Evolutionary conservation across 2,113 vertebrate genomes (phyloP).

Genomic region (Crotalus helleri): DNA sequence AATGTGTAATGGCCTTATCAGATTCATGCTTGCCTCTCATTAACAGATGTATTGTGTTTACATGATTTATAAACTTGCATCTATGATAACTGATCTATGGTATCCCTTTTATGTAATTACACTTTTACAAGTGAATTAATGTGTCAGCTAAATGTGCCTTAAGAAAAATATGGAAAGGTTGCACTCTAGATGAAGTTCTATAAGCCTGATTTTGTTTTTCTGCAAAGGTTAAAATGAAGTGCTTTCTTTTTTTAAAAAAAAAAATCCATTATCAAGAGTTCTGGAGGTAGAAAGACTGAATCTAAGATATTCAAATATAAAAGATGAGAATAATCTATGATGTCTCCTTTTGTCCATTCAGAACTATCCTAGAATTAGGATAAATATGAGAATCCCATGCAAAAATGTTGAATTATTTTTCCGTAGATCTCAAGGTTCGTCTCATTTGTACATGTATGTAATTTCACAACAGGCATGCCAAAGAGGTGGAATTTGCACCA

Average conservation of each 20-base stretch:
- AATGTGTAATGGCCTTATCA: neutral
- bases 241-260: neutral
- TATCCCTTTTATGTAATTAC: slow-evolving; percentile 4
- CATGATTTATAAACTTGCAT: neutral
- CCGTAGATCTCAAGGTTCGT: neutral
- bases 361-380: neutral
- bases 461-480: neutral
- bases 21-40: neutral
- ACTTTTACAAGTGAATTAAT: slow-evolving; percentile 3
- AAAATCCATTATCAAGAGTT: neutral
- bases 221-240: neutral
- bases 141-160: neutral
- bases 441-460: neutral
- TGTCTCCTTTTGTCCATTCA: neutral
- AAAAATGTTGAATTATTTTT: neutral
- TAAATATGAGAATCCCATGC: neutral
- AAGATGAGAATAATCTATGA: neutral
- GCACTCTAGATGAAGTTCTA: neutral
- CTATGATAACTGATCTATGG: neutral
- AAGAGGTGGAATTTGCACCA: neutral
- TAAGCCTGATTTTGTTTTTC: neutral
- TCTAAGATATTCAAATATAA: neutral
- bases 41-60: neutral
- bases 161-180: neutral
- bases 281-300: neutral